Percentiles rank a stretch among this genome's conserved stretches.
These are phyloP conservation scores for Cassiopea xamachana DNA, from an alignment of 30 jellyfish, hydroid and myxozoan genomes.

Conservation along the genomic window DNA sequence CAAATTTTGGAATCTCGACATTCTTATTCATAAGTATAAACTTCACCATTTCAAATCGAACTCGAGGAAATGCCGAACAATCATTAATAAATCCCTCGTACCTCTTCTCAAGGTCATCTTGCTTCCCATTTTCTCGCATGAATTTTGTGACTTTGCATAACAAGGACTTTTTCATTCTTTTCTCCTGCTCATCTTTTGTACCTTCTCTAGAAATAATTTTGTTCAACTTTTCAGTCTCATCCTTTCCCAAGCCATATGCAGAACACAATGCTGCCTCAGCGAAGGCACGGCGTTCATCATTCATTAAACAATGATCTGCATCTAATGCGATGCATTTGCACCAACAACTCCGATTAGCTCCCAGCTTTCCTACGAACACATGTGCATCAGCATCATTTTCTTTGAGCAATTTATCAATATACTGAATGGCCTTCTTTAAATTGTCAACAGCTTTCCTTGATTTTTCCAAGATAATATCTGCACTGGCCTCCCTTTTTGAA, in stretches of 20 bases:
- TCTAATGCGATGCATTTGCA: background rate
- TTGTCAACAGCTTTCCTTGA: slow-evolving; percentile 1
- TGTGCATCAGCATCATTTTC: background rate
- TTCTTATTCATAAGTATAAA: background rate
- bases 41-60: slow-evolving; percentile 2
- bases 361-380: background rate
- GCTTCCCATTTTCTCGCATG: background rate
- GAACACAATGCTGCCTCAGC: background rate
- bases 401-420: background rate
- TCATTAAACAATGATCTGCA: background rate
- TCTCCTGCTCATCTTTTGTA: slow-evolving; percentile 2
- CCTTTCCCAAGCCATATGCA: background rate
- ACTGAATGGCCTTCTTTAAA: background rate
- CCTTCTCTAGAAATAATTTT: background rate
- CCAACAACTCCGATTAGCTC: background rate
- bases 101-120: slow-evolving; percentile 14
- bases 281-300: background rate
- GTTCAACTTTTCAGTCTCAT: background rate
- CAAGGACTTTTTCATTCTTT: background rate
- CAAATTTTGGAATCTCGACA: background rate
- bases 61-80: background rate
- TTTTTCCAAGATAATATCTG: background rate
- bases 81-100: background rate
- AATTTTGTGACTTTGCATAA: background rate
- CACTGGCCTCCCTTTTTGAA: background rate